Base-by-base conservation (phyloP, 2,888 invertebrate species). In the Aspidiotus destructor region DNA sequence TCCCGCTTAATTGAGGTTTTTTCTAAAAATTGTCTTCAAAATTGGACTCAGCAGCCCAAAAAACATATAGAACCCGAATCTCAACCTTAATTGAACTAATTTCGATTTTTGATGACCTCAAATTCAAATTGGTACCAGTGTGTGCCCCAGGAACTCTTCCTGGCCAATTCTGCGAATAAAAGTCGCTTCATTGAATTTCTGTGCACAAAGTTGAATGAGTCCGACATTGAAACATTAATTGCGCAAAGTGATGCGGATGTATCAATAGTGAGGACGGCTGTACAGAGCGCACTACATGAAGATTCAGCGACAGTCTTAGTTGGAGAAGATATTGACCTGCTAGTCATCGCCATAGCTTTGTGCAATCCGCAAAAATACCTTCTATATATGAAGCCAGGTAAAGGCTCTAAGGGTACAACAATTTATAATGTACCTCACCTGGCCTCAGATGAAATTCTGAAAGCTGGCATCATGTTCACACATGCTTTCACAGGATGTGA, bases 361-460 rank as follows among this genome's bases (percentile, higher is more conserved):
- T 44, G 48, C 13, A 13, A 44, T 44, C 48, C 48, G 48, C 48
- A 44, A 44, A 44, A 13, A 13, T 13, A 8, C 9, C 48, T 44
- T 13, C 48, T 44, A 13, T 44, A 44, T 15, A 55, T 55, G 55
- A 55, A 55, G 16, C 55, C 55, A 10, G 55, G 16, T 8, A 55
- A 55, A 15, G 55, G 11, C 15, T 8, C 8, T n/a, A 55, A 10
- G 15, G 55, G n/a, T 55, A 55, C 16, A 15, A n/a, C 15, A n/a
- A 55, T 55, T 55, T 55, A 55, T 15, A 55, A 55, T 55, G 55
- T 55, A n/a, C n/a, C n/a, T n/a, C n/a, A n/a, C n/a, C 11, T 55
- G 55, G n/a, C 55, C 16, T 15, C 15, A 8, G 11, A 55, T 8
- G 16, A 55, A 55, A 15, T 55, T 8, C 16, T 55, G 11, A n/a